These are phyloP conservation scores for Diabrotica undecimpunctata DNA, from an alignment of 1,140 invertebrate species.

Conservation along the genomic window DNA sequence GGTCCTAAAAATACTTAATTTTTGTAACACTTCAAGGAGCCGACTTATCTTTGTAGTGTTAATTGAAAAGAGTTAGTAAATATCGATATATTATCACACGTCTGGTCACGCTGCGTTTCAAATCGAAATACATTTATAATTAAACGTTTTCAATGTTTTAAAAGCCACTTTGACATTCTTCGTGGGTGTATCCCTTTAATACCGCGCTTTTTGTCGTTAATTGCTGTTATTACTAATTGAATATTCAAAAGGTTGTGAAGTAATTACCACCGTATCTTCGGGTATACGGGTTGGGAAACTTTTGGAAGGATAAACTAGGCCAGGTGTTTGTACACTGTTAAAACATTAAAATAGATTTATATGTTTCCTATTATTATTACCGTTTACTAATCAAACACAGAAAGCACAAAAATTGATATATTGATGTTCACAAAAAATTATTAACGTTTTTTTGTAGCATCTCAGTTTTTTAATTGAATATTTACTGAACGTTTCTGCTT, in stretches of 20 bases:
- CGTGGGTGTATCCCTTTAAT: conserved; percentile 4
- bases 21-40: not conserved
- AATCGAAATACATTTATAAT: conserved; percentile 3
- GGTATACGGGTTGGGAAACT: not conserved
- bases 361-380: no score
- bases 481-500: no score
- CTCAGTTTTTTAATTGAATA: no score
- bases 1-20: no score
- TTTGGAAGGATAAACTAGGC: not conserved
- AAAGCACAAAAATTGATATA: no score
- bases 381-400: no score
- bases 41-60: not conserved
- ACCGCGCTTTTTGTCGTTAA: conserved; percentile 2
- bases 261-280: not conserved
- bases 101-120: not conserved
- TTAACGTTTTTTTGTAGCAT: no score
- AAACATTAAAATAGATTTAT: no score
- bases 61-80: conserved; percentile 8
- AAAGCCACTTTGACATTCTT: not conserved
- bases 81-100: not conserved
- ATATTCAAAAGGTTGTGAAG: not conserved
- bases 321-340: no score
- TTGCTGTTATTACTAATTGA: conserved; percentile 5
- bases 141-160: conserved; percentile 6
- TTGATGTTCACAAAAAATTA: no score